Percentiles rank a stretch among this genome's conserved stretches.
Conservation (phyloP, 2,113 vertebrate genomes). For the Coptodon bakossiorum region DNA sequence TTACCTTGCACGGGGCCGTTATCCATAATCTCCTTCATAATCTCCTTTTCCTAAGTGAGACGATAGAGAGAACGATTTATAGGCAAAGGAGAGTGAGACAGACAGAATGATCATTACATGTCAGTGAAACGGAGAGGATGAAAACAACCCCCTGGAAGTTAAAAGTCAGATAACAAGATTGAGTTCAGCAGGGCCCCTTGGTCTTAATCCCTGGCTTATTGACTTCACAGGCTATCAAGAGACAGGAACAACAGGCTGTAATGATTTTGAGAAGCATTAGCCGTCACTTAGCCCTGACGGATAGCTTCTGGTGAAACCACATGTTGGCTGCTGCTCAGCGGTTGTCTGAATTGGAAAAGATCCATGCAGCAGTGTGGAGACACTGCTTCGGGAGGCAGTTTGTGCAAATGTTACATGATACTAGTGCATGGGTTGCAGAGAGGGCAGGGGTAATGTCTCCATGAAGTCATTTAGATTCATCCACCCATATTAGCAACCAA, state of each 20-base stretch:
- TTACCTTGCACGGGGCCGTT: constrained; percentile 97
- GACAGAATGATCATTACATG: constrained; percentile 16
- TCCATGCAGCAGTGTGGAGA: not conserved
- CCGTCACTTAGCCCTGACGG: constrained; percentile 26
- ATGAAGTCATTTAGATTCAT: not conserved
- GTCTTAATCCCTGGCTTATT: constrained; percentile 48
- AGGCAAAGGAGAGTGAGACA: not conserved
- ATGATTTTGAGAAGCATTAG: constrained; percentile 32
- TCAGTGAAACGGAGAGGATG: constrained; percentile 26
- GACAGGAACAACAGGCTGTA: constrained; percentile 30
- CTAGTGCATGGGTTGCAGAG: not conserved
- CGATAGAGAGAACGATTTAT: not conserved
- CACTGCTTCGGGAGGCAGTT: not conserved
- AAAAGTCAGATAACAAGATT: constrained; percentile 45
- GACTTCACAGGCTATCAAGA: constrained; percentile 37
- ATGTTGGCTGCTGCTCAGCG: constrained; percentile 13
- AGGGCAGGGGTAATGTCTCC: not conserved
- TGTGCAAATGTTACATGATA: not conserved
- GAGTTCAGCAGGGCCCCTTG: constrained; percentile 7
- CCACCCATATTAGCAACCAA: not conserved
- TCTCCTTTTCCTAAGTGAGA: constrained; percentile 85
- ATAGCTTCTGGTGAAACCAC: constrained; percentile 20
- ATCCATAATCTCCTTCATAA: constrained; percentile 96
- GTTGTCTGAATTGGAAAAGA: not conserved
- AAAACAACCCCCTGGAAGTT: constrained; percentile 24